Evolutionary conservation across 2,888 invertebrate species (phyloP).

Genomic region (Cephalotes varians): DNA sequence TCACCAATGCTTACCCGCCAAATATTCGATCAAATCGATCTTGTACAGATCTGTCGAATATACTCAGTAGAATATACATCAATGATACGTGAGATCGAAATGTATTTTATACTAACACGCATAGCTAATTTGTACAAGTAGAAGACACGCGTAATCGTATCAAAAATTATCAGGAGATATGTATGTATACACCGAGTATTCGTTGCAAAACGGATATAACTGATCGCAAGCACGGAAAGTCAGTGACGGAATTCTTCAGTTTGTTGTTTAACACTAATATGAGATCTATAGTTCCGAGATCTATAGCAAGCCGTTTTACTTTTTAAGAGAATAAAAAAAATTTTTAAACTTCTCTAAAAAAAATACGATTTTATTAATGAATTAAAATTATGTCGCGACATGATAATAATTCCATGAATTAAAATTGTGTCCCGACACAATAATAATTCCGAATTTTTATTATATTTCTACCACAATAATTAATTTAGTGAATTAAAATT

Average conservation of each 20-base stretch:
- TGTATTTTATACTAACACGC: conserved; percentile 23
- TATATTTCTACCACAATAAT: no score
- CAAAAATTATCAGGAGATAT: background rate
- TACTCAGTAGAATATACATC: background rate
- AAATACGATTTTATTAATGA: no score
- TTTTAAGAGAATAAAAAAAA: no score
- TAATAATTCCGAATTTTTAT: no score
- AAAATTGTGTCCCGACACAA: no score
- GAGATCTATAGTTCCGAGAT: background rate
- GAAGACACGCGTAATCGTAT: background rate
- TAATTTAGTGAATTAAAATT: no score
- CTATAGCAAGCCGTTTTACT: no score
- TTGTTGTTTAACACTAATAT: background rate
- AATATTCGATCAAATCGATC: conserved; percentile 17
- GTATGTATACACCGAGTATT: background rate
- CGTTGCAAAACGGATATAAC: background rate
- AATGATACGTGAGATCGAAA: conserved; percentile 1
- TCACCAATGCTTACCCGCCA: background rate
- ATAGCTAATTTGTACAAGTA: conserved; percentile 26
- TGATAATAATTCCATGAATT: no score
- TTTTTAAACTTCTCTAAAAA: no score
- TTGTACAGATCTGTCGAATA: conserved; percentile 38
- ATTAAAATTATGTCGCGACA: no score
- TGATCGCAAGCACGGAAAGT: background rate
- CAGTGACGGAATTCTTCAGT: background rate